phyloP scores from a whole-genome alignment of 2,888 invertebrate genomes.

The Limnephilus auricula region DNA sequence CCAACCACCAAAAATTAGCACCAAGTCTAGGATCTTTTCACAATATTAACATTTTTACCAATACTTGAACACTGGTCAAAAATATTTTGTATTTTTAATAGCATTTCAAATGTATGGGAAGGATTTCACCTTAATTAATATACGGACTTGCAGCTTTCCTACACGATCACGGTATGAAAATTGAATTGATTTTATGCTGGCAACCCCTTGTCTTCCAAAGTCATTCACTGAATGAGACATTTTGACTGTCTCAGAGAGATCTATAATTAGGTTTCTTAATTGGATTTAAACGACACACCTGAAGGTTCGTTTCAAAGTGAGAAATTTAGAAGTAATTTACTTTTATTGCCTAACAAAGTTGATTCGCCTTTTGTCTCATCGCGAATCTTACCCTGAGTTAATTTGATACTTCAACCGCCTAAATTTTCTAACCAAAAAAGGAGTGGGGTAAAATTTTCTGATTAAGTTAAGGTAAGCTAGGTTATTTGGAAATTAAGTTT shows the following conservation, averaged over 20 bases:
- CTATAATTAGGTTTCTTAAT: constrained; percentile 42
- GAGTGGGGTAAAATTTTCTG: neutral
- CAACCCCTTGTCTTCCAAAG: neutral
- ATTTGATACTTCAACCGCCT: constrained; percentile 1
- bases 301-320: constrained; percentile 9
- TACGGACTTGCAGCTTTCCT: neutral
- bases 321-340: constrained; percentile 28
- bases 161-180: neutral
- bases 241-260: constrained; percentile 18
- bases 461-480: neutral
- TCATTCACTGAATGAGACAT: neutral
- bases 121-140: neutral
- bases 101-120: neutral
- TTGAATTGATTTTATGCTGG: neutral
- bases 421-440: neutral
- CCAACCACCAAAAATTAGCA: too few relatives aligned
- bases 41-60: neutral
- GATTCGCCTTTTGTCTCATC: constrained; percentile 15
- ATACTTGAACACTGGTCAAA: neutral
- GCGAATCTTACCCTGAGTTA: neutral
- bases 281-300: constrained; percentile 39
- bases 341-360: constrained; percentile 13
- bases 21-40: too few relatives aligned
- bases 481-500: neutral
- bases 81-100: neutral